These are phyloP conservation scores for Thunnus maccoyii DNA, from an alignment of 2,113 vertebrate genomes.

Conservation along the genomic window DNA sequence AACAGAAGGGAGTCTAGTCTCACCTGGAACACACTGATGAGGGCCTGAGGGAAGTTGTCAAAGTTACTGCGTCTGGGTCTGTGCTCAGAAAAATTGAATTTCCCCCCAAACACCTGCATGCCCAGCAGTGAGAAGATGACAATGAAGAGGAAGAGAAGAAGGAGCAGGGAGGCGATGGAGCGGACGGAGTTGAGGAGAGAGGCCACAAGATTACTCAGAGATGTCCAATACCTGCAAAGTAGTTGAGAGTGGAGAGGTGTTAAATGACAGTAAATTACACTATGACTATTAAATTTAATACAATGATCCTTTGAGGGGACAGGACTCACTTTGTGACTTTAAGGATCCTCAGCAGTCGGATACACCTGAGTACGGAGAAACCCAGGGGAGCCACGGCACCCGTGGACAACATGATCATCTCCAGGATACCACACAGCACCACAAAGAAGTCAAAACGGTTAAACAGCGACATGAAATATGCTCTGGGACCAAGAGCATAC, in stretches of 20 bases:
- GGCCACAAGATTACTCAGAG: conserved; percentile 94
- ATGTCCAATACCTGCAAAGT: conserved; percentile 92
- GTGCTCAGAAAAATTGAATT: conserved; percentile 92
- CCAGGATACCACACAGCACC: conserved; percentile 92
- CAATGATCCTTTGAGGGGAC: not conserved
- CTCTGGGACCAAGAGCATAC: conserved; percentile 92
- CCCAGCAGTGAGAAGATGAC: conserved; percentile 95
- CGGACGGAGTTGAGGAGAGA: conserved; percentile 96
- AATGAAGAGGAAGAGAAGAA: conserved; percentile 97
- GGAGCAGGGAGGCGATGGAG: conserved; percentile 95
- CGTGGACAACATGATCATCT: conserved; percentile 90
- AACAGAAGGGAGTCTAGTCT: not conserved
- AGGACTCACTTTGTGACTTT: conserved; percentile 94
- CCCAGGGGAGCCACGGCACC: conserved; percentile 90
- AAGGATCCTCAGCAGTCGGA: conserved; percentile 94
- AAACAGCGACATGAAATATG: conserved; percentile 97
- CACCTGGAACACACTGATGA: conserved; percentile 99
- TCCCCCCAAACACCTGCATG: conserved; percentile 98
- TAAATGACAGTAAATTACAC: not conserved
- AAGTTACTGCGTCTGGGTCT: conserved; percentile 93
- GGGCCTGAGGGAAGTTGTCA: conserved; percentile 96
- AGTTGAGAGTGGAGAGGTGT: not conserved
- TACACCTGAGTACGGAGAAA: conserved; percentile 96
- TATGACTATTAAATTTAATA: not conserved
- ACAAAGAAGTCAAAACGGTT: conserved; percentile 99